Evolutionary conservation across 1,140 invertebrate species (phyloP).

Genomic region (Meloidogyne floridensis): DNA sequence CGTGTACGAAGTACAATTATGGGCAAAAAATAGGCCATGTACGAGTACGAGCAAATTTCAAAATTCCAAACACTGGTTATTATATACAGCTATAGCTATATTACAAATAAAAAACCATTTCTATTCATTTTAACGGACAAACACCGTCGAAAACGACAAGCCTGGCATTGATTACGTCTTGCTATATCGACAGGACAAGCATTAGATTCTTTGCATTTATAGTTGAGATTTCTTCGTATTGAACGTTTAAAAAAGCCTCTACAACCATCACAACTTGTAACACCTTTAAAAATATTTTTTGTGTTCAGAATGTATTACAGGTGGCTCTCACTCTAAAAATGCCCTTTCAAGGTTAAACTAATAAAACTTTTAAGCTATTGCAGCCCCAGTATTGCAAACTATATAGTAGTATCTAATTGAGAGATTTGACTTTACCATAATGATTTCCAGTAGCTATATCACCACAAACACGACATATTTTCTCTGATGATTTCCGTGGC

Average conservation of each 20-base stretch:
- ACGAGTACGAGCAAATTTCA: too few species aligned
- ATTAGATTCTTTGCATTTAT: constrained; percentile 84
- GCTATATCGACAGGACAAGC: constrained; percentile 87
- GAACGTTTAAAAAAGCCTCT: constrained; percentile 57
- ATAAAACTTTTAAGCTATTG: neutral
- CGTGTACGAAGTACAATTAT: too few species aligned
- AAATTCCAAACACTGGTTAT: too few species aligned
- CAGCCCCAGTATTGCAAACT: neutral
- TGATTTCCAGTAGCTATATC: neutral
- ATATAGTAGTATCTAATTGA: neutral
- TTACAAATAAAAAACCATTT: constrained; percentile 75
- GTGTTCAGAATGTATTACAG: too few species aligned
- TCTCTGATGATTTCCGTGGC: neutral
- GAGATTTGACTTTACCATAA: neutral
- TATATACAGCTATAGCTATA: neutral
- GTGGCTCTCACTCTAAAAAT: neutral
- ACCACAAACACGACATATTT: neutral
- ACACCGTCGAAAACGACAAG: constrained; percentile 88
- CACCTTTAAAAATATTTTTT: constrained; percentile 47
- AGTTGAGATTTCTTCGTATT: constrained; percentile 49
- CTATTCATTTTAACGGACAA: constrained; percentile 89
- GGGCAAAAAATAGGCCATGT: too few species aligned
- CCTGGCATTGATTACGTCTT: constrained; percentile 88
- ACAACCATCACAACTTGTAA: constrained; percentile 56
- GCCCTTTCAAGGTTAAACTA: neutral